These are phyloP conservation scores for Polyploca ridens DNA, from an alignment of 2,888 invertebrate genomes.

Conservation along the genomic window DNA sequence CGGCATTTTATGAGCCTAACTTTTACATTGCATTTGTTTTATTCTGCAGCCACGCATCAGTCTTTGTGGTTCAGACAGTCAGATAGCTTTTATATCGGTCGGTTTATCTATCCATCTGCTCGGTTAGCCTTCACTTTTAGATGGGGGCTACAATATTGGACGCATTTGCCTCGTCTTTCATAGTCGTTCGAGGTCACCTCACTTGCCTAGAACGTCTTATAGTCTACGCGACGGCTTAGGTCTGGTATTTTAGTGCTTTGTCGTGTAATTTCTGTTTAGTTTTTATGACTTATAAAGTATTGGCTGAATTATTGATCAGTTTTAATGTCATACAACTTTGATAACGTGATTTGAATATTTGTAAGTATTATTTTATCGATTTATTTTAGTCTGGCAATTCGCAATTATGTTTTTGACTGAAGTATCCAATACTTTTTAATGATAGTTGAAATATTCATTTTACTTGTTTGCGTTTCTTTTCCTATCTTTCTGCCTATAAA, in stretches of 20 bases:
- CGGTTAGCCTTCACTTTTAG: constrained; percentile 7
- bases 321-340: background rate
- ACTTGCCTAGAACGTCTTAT: constrained; percentile 8
- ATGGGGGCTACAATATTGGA: constrained; percentile 1
- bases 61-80: constrained; percentile 38
- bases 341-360: background rate
- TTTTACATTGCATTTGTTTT: background rate
- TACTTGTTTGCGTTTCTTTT: too few species aligned
- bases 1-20: background rate
- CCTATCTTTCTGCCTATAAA: too few species aligned
- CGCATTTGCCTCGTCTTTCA: constrained; percentile 14
- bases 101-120: constrained; percentile 18
- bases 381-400: background rate
- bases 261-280: background rate
- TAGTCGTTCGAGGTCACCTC: constrained; percentile 10
- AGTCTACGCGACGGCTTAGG: constrained; percentile 4
- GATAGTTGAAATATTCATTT: too few species aligned
- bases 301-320: background rate
- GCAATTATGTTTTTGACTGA: too few species aligned
- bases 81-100: constrained; percentile 35
- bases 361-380: background rate
- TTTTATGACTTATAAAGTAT: background rate
- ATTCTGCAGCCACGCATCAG: constrained; percentile 16
- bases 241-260: background rate
- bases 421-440: too few species aligned